phyloP scores from a whole-genome alignment of 2,113 vertebrate genomes.

The Triplophysa dalaica region DNA sequence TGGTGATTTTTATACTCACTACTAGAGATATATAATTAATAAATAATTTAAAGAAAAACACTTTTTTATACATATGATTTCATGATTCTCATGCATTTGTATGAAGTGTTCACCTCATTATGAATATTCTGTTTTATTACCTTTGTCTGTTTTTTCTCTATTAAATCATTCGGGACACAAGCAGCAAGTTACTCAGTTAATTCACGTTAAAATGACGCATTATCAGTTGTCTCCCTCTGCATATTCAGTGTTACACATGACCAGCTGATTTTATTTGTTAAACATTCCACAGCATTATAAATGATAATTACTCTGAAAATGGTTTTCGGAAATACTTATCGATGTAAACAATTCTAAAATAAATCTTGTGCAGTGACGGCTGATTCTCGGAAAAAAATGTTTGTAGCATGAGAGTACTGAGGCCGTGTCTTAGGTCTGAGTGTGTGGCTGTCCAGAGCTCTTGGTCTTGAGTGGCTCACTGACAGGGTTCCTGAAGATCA shows the following conservation, averaged over 20 bases:
- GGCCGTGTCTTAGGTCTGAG: not conserved
- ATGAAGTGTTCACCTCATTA: not conserved
- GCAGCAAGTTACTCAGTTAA: not conserved
- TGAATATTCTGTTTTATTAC: slow-evolving; percentile 5
- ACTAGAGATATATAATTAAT: not conserved
- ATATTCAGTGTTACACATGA: slow-evolving; percentile 36
- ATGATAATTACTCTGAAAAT: slow-evolving; percentile 29
- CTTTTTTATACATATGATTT: not conserved
- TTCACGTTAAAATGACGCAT: slow-evolving; percentile 5
- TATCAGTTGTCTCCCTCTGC: slow-evolving; percentile 22
- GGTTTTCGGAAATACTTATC: slow-evolving; percentile 13
- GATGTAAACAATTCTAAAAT: slow-evolving; percentile 7
- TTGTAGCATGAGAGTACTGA: not conserved
- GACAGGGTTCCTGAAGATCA: slow-evolving; percentile 35
- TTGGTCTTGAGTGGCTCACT: slow-evolving; percentile 27
- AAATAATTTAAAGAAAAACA: too few species aligned
- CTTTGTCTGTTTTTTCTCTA: not conserved
- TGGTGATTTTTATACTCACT: not conserved
- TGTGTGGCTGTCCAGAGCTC: not conserved
- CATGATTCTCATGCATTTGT: not conserved
- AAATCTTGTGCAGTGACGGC: not conserved
- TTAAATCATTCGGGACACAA: slow-evolving; percentile 14
- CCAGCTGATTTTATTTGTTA: slow-evolving; percentile 37
- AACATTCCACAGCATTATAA: slow-evolving; percentile 40
- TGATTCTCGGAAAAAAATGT: not conserved